These are phyloP conservation scores for Caenorhabditis sp. DNA, from an alignment of 2,888 invertebrate species.

Conservation along the genomic window DNA sequence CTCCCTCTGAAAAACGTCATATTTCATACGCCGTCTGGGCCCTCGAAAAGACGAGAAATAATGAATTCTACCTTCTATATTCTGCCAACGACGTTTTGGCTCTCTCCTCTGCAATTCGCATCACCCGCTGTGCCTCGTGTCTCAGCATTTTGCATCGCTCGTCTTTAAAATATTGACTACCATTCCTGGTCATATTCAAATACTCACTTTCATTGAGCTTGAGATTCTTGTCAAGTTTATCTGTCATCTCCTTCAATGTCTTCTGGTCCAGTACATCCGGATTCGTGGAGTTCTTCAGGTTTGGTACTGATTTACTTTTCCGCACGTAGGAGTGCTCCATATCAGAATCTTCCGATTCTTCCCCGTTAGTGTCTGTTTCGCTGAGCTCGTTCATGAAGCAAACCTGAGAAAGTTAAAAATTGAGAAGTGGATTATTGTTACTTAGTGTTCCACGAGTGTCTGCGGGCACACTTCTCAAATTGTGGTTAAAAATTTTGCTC, in stretches of 20 bases:
- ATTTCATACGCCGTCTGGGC: not conserved
- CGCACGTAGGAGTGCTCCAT: slow-evolving; percentile 36
- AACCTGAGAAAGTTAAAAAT: slow-evolving; percentile 87
- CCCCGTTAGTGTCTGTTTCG: slow-evolving; percentile 61
- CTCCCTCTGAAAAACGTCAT: slow-evolving; percentile 78
- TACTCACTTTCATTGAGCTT: slow-evolving; percentile 16
- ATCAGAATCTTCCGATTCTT: slow-evolving; percentile 49
- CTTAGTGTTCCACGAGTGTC: not conserved
- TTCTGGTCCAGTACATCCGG: slow-evolving; percentile 24
- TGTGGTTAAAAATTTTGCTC: too few species aligned
- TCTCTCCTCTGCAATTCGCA: slow-evolving; percentile 93
- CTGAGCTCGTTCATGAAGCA: slow-evolving; percentile 79
- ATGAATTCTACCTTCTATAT: slow-evolving; percentile 72
- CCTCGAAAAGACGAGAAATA: not conserved
- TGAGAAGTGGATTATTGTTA: not conserved
- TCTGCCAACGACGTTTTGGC: slow-evolving; percentile 92
- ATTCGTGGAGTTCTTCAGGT: slow-evolving; percentile 43
- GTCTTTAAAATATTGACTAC: slow-evolving; percentile 83
- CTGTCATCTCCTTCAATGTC: slow-evolving; percentile 9
- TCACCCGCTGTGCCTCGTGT: slow-evolving; percentile 91
- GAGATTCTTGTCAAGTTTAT: slow-evolving; percentile 15
- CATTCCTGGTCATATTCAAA: not conserved
- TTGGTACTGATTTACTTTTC: slow-evolving; percentile 69
- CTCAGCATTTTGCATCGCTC: slow-evolving; percentile 91
- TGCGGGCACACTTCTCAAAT: too few species aligned